Conservation (phyloP, 2,888 invertebrate species). For the Stictocephala bisonia region DNA sequence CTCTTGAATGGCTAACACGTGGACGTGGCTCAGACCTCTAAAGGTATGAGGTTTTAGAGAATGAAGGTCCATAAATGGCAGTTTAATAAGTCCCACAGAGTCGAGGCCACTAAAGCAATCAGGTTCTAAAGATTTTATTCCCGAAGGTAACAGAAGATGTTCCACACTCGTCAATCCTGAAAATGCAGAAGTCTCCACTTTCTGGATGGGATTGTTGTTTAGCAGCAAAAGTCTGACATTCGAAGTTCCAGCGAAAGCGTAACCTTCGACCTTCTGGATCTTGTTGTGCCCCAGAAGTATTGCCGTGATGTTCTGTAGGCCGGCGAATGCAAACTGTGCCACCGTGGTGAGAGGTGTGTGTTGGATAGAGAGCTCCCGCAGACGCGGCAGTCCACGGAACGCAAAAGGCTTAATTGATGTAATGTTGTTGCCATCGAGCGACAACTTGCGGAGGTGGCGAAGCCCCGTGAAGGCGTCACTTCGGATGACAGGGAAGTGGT, state of each 20-base stretch:
- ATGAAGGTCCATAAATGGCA: constrained; percentile 86
- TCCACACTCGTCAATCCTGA: constrained; percentile 86
- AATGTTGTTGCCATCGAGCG: constrained; percentile 89
- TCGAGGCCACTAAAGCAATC: constrained; percentile 86
- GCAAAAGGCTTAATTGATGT: constrained; percentile 85
- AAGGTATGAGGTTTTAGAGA: constrained; percentile 79
- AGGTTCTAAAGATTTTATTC: constrained; percentile 79
- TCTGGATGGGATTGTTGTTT: constrained; percentile 85
- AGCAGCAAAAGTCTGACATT: constrained; percentile 84
- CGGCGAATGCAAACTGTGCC: constrained; percentile 86
- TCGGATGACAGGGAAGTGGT: constrained; percentile 83
- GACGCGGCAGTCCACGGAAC: constrained; percentile 82
- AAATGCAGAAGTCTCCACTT: constrained; percentile 85
- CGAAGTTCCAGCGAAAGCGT: constrained; percentile 89
- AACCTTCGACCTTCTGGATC: constrained; percentile 74
- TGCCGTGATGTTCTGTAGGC: constrained; percentile 81
- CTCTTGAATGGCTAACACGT: constrained; percentile 81
- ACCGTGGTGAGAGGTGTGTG: constrained; percentile 85
- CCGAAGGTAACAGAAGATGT: constrained; percentile 85
- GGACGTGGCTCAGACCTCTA: constrained; percentile 79
- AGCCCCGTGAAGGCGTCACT: constrained; percentile 87
- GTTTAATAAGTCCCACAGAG: constrained; percentile 82
- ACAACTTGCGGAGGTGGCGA: constrained; percentile 82
- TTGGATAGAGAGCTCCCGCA: constrained; percentile 85
- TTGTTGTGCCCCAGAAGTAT: constrained; percentile 78